These are phyloP conservation scores for Tychaedon coryphoeus DNA, from an alignment of 2,113 vertebrate genomes.

Conservation along the genomic window DNA sequence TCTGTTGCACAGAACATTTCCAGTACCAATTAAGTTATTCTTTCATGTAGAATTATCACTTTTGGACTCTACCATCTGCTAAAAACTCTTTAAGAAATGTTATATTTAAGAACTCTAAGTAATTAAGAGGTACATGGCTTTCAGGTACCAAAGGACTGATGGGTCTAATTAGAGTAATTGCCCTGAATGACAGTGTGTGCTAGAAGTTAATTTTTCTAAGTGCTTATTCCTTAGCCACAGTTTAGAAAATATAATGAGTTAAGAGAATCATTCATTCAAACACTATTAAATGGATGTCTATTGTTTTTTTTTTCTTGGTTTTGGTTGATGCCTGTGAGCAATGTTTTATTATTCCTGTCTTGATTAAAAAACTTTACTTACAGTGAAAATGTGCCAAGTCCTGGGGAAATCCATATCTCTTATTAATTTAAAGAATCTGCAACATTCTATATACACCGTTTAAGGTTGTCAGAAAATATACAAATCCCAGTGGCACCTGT, in stretches of 20 bases:
- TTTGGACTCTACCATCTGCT: background rate
- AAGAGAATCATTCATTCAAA: background rate
- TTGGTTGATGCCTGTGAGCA: background rate
- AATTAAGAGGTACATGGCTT: background rate
- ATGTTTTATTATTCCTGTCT: background rate
- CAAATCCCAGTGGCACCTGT: background rate
- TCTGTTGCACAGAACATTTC: background rate
- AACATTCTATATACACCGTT: background rate
- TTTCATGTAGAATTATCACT: background rate
- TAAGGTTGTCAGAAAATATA: background rate
- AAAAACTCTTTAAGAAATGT: background rate
- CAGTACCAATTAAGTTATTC: background rate
- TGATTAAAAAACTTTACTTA: background rate
- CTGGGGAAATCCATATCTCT: background rate
- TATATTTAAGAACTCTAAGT: background rate
- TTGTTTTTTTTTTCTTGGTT: background rate
- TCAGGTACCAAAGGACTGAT: background rate
- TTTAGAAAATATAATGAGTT: background rate
- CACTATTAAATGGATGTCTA: background rate
- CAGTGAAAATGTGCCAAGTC: background rate
- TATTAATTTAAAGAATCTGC: background rate
- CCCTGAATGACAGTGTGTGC: background rate
- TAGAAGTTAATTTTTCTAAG: conserved; percentile 12
- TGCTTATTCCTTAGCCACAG: background rate
- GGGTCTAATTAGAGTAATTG: background rate